phyloP scores from a whole-genome alignment of 2,888 invertebrate genomes.

The Heteromurus nitidus region DNA sequence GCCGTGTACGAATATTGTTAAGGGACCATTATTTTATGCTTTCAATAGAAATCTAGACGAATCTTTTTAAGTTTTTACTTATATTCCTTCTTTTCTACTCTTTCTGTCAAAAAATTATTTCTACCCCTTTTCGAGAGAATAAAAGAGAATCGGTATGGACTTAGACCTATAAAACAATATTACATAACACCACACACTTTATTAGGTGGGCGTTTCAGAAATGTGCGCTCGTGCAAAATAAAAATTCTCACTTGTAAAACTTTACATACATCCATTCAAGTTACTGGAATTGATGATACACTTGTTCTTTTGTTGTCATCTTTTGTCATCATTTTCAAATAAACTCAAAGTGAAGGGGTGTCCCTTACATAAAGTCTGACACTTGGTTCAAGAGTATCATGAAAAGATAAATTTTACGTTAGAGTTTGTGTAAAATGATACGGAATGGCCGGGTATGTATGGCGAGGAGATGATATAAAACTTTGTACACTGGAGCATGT shows the following conservation, averaged over 20 bases:
- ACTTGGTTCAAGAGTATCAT: no score
- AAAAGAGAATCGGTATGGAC: background rate
- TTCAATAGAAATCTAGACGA: no score
- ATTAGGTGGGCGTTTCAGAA: background rate
- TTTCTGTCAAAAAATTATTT: slow-evolving; percentile 17
- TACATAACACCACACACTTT: background rate
- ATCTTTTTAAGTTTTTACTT: no score
- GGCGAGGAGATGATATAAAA: no score
- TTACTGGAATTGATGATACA: slow-evolving; percentile 30
- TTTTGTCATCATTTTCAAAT: slow-evolving; percentile 42
- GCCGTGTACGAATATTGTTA: no score
- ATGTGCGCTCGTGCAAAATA: background rate
- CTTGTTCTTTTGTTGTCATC: slow-evolving; percentile 12
- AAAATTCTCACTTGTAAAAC: background rate
- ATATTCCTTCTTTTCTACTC: background rate
- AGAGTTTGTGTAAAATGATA: no score
- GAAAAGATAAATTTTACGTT: background rate
- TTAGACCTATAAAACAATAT: background rate
- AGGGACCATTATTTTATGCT: no score
- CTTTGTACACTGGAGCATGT: no score
- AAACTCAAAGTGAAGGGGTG: slow-evolving; percentile 36
- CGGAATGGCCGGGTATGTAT: no score
- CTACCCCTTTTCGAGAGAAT: background rate
- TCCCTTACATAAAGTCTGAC: slow-evolving; percentile 1
- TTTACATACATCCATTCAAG: background rate